Percentiles rank a stretch among this genome's conserved stretches.
phyloP scores from a whole-genome alignment of 2,888 invertebrate species.

The Abrostola triplasia region DNA sequence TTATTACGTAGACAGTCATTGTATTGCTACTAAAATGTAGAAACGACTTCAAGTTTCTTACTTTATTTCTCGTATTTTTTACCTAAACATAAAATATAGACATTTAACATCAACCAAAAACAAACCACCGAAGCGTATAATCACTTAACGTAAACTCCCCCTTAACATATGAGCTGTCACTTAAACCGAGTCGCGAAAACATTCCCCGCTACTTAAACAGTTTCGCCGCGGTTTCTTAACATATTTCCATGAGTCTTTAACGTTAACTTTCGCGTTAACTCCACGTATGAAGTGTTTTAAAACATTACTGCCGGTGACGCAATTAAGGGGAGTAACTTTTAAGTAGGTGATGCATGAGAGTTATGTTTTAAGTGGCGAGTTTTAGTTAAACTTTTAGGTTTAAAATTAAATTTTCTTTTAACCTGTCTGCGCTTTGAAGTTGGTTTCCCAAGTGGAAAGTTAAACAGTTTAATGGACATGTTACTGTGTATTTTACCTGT shows the following conservation, averaged over 20 bases:
- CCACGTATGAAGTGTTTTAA: slow-evolving; percentile 80
- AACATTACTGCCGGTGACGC: slow-evolving; percentile 76
- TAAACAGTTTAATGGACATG: background rate
- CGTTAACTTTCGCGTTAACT: slow-evolving; percentile 71
- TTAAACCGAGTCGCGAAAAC: slow-evolving; percentile 61
- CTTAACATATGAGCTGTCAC: slow-evolving; percentile 66
- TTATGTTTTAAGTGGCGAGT: slow-evolving; percentile 63
- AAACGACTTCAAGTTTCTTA: no score
- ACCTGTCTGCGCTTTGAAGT: slow-evolving; percentile 39
- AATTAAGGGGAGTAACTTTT: slow-evolving; percentile 74
- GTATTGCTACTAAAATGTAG: no score
- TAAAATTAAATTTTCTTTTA: slow-evolving; percentile 53
- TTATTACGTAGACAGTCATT: no score
- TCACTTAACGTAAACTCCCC: slow-evolving; percentile 57
- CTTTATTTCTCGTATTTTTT: background rate
- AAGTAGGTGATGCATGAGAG: slow-evolving; percentile 68
- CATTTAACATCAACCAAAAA: slow-evolving; percentile 43
- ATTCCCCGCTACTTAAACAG: slow-evolving; percentile 60
- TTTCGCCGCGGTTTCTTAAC: slow-evolving; percentile 62
- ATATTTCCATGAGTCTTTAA: slow-evolving; percentile 69
- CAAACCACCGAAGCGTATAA: slow-evolving; percentile 53
- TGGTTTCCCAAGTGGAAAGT: slow-evolving; percentile 14
- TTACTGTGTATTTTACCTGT: background rate
- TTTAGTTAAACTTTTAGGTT: slow-evolving; percentile 56
- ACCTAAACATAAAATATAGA: slow-evolving; percentile 22